Evolutionary conservation across 2,113 vertebrate genomes (phyloP).

Genomic region (zebrafish (Danio rerio)): GRCz12tu NC_133186.1:19438501-19439000

Average conservation of each 20-base stretch:
- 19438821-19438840: constrained; percentile 11
- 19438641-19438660: neutral
- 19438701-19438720: neutral
- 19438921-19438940: neutral
- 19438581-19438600: neutral
- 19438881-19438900: neutral
- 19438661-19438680: neutral
- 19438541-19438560: neutral
- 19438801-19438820: neutral
- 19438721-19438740: constrained; percentile 19
- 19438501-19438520: neutral
- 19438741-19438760: constrained; percentile 17
- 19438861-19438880: neutral
- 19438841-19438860: constrained; percentile 8
- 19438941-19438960: neutral
- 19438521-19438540: neutral
- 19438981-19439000: neutral
- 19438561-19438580: neutral
- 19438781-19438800: constrained; percentile 13
- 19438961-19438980: neutral
- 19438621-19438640: neutral
- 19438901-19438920: neutral
- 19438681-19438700: neutral
- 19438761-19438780: constrained; percentile 31
- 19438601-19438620: neutral